Percentiles rank a stretch among this genome's conserved stretches.
Conservation (phyloP, 2,113 vertebrate genomes). For the Saccopteryx leptura region DNA sequence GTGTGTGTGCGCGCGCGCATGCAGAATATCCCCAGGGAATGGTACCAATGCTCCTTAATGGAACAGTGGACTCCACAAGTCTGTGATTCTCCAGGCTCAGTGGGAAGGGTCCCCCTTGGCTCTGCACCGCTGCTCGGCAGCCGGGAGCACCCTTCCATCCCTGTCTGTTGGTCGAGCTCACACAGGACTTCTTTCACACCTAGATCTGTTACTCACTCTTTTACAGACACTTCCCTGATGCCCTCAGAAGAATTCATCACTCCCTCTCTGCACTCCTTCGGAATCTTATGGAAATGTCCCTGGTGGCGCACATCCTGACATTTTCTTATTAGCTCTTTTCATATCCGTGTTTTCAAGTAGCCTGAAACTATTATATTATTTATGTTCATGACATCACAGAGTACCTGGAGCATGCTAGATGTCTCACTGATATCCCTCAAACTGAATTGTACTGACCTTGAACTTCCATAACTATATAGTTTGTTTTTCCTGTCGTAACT, state of each 20-base stretch:
- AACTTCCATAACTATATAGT: not conserved
- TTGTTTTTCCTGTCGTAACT: not conserved
- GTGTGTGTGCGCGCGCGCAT: too few species aligned
- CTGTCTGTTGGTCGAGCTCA: not conserved
- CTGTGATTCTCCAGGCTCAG: not conserved
- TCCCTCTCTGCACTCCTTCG: not conserved
- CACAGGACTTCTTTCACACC: not conserved
- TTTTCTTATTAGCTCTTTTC: constrained; percentile 5
- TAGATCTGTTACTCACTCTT: not conserved
- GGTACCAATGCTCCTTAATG: rapidly evolving
- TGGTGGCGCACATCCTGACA: not conserved
- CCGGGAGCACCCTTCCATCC: not conserved
- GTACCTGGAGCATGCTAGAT: not conserved
- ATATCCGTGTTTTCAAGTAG: not conserved
- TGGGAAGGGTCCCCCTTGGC: not conserved
- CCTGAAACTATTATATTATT: not conserved
- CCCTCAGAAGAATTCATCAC: not conserved
- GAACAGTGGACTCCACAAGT: not conserved
- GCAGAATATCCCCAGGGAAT: not conserved
- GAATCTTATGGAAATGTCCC: not conserved
- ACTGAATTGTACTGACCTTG: not conserved
- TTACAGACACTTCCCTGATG: not conserved
- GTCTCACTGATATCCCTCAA: not conserved
- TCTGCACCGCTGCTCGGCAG: rapidly evolving
- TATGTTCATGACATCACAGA: not conserved